These are phyloP conservation scores for Dolichotis patagonum DNA, from an alignment of 2,113 vertebrate species.

Conservation along the genomic window DNA sequence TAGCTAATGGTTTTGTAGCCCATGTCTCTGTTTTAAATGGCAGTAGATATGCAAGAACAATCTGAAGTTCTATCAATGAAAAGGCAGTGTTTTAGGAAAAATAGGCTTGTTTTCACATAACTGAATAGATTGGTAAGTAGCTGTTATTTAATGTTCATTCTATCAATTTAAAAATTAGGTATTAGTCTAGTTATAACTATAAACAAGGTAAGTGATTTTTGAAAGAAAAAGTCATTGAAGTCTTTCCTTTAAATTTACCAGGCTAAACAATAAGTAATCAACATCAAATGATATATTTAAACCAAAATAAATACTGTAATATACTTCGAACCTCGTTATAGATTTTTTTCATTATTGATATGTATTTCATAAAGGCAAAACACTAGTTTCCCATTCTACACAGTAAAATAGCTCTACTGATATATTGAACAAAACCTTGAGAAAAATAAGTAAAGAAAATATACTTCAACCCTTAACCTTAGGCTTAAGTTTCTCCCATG, in stretches of 20 bases:
- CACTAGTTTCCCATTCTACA: background rate
- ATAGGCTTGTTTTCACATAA: background rate
- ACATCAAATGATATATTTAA: conserved; percentile 30
- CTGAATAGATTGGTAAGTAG: conserved; percentile 3
- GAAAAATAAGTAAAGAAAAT: background rate
- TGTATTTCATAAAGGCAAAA: conserved; percentile 17
- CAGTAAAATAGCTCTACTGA: conserved; percentile 23
- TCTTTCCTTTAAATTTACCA: background rate
- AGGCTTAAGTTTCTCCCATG: background rate
- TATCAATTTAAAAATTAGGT: background rate
- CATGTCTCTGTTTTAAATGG: conserved; percentile 48
- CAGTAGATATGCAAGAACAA: conserved; percentile 21
- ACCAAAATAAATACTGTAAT: conserved; percentile 25
- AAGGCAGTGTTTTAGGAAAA: conserved; percentile 11
- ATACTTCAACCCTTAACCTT: background rate
- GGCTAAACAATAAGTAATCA: background rate
- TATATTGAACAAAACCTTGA: background rate
- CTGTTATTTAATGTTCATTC: background rate
- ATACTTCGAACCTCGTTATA: background rate
- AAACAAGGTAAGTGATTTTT: conserved; percentile 14
- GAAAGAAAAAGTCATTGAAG: background rate
- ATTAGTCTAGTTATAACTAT: background rate
- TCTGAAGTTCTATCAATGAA: conserved; percentile 33
- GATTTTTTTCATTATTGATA: background rate
- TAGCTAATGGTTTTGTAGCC: conserved; percentile 52